Conservation (phyloP, 37 sponge, comb jelly and placozoan species). For the Ephydatia muelleri region DNA sequence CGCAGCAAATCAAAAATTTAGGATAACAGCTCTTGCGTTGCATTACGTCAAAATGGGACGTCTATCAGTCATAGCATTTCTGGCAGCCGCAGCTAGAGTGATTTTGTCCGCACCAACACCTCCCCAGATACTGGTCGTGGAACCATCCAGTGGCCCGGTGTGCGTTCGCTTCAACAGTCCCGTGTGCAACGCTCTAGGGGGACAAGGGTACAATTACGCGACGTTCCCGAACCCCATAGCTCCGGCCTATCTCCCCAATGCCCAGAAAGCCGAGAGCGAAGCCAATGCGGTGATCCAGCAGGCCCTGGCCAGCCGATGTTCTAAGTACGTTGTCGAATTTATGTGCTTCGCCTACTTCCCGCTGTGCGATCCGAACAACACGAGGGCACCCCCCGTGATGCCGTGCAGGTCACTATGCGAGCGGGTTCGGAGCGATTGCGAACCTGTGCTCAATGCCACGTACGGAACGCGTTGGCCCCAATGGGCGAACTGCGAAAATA, state of each 20-base stretch:
- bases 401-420: constrained; percentile 12
- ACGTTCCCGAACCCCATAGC: not conserved
- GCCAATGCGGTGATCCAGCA: not conserved
- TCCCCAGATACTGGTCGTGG: not conserved
- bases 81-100: not conserved
- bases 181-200: not conserved
- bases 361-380: constrained; percentile 1
- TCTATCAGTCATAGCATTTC: not conserved
- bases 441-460: not conserved
- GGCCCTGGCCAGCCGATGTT: not conserved
- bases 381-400: not conserved
- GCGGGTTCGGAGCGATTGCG: not conserved
- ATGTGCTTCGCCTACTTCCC: constrained; percentile 25
- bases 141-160: not conserved
- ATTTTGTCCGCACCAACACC: not conserved
- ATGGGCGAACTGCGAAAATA: not conserved
- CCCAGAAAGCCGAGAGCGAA: not conserved
- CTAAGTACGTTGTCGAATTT: not conserved
- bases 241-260: not conserved
- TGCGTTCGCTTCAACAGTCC: not conserved
- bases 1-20: not conserved
- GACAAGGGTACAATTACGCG: not conserved
- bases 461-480: not conserved
- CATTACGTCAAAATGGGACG: not conserved
- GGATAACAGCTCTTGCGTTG: too few species aligned